Base-by-base conservation (phyloP, 2,797 vertebrate genomes). In the Sparus aurata region DNA sequence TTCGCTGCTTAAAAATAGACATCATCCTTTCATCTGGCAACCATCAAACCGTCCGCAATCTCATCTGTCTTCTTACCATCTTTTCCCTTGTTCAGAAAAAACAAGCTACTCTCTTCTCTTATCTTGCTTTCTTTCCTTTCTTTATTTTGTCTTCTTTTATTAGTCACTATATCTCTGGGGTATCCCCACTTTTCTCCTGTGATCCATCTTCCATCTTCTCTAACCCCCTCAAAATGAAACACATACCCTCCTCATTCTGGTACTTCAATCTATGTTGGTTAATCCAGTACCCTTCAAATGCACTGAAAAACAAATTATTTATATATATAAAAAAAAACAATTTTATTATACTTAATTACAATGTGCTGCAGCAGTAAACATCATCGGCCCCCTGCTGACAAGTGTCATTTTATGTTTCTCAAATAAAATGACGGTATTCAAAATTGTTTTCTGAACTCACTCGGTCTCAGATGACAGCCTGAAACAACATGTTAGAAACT, bases 1-100 rank as follows among this genome's bases (percentile, higher is more conserved):
- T 38, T 12, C 55, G n/a, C 45, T 49, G 23, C 54, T 59, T 69
- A 73, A 85, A 34, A 82, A 83, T 45, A 84, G 68, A 79, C 70
- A 71, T 76, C 23, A 43, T 67, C 76, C 63, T 78, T 75, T 70
- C 69, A 80, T 77, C 62, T 20, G 5, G 12, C 55, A 49, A 16
- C 71, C 67, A 71, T 84, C 69, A 79, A 46, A 75, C 49, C 61
- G 10, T 41, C 38, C 4, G 5, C 61, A 43, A 45, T 8, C 63
- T 74, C 78, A 53, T 82, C 70, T 1, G 1, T 87, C 70, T 57
- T 71, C 25, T 27, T 3, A 13, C 23, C 27, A 34, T 63, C 52
- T 66, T 46, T 27, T 22, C 34, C 34, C 43, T 50, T 41, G 45
- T 57, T 71, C 53, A 60, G 22, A 74, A 57, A n/a, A n/a, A 59